These are phyloP conservation scores for Labeo catla DNA, from an alignment of 2,113 vertebrate genomes.

Conservation along the genomic window DNA sequence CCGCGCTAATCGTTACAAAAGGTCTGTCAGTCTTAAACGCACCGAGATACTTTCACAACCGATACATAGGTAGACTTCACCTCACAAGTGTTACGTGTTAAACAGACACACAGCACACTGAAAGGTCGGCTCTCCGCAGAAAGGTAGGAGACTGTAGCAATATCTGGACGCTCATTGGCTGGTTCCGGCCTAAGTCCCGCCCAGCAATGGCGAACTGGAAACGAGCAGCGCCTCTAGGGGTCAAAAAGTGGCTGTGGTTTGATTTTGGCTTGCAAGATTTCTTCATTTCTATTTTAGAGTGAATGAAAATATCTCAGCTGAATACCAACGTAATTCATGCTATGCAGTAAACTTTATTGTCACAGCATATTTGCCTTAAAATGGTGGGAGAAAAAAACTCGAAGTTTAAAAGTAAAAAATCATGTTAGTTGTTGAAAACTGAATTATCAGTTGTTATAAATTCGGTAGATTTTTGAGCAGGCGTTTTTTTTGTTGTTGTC, in stretches of 20 bases:
- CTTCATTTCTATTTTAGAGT: not conserved
- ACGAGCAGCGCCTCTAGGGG: constrained; percentile 35
- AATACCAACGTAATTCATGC: not conserved
- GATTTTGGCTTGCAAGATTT: not conserved
- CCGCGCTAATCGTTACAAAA: not conserved
- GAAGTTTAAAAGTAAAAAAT: not conserved
- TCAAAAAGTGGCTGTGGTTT: not conserved
- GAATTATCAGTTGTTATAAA: no score
- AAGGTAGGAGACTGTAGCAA: not conserved
- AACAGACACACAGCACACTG: not conserved
- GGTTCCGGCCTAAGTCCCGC: constrained; percentile 6
- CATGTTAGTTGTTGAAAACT: no score
- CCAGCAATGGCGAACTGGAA: not conserved
- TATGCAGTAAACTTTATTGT: not conserved
- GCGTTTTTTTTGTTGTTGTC: no score
- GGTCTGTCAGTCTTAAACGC: not conserved
- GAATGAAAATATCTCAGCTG: not conserved
- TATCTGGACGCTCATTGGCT: constrained; percentile 37
- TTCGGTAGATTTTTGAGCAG: no score
- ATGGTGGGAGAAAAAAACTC: not conserved
- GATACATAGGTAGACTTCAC: no score
- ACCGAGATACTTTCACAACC: not conserved
- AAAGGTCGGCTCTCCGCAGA: not conserved
- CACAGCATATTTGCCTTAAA: not conserved
- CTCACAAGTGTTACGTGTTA: constrained; percentile 49